Conservation (phyloP, 2,797 vertebrate genomes). For the Otolemur crassicaudatus region DNA sequence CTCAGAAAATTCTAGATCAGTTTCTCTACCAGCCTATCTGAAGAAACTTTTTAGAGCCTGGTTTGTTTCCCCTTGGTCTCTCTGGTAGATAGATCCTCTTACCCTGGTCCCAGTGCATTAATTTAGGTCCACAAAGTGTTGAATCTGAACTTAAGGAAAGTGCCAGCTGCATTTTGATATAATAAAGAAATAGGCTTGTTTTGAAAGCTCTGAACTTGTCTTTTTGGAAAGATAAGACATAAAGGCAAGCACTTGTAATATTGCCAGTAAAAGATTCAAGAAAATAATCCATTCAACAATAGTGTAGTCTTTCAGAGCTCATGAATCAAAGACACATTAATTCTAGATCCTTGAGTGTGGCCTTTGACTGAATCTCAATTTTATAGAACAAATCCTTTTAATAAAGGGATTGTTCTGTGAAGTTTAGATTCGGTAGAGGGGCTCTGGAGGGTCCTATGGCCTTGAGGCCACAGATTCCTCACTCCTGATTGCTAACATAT, state of each 20-base stretch:
- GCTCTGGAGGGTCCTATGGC: not conserved
- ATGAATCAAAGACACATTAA: slow-evolving; percentile 84
- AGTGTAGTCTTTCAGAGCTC: slow-evolving; percentile 79
- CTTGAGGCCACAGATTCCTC: not conserved
- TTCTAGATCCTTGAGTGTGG: not conserved
- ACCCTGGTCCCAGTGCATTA: not conserved
- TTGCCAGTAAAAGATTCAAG: slow-evolving; percentile 84
- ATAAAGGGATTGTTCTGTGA: not conserved
- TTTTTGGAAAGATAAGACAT: slow-evolving; percentile 53
- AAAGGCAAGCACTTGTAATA: slow-evolving; percentile 64
- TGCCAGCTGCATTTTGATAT: slow-evolving; percentile 54
- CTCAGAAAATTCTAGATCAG: slow-evolving; percentile 30
- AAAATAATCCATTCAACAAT: slow-evolving; percentile 83
- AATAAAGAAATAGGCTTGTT: slow-evolving; percentile 56
- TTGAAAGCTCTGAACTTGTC: slow-evolving; percentile 63
- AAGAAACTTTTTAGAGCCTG: slow-evolving; percentile 56
- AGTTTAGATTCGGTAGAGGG: not conserved
- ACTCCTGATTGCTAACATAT: slow-evolving; percentile 76
- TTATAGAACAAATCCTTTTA: not conserved
- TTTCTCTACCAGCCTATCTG: not conserved
- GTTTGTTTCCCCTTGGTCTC: slow-evolving; percentile 4
- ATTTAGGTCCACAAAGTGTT: not conserved
- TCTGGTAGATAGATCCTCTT: not conserved
- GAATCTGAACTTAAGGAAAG: not conserved
- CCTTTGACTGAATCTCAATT: not conserved